A percentile compares a stretch with the other conserved stretches of the same genome.
Conservation (phyloP, 2,888 invertebrate species). For the Ochropleura leucogaster region DNA sequence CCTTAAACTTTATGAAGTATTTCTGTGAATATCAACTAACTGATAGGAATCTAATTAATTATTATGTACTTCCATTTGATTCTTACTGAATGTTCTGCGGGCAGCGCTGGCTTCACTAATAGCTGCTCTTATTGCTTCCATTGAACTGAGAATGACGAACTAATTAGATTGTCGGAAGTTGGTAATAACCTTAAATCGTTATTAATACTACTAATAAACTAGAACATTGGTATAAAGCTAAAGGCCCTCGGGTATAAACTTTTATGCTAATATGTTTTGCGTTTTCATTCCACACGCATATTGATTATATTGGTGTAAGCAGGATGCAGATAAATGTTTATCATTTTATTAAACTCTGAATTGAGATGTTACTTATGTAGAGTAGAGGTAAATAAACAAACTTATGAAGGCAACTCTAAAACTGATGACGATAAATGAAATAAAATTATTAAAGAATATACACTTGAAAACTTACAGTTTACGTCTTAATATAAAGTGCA, state of each 20-base stretch:
- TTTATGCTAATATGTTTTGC: constrained; percentile 29
- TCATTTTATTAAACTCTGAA: constrained; percentile 76
- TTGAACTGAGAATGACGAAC: constrained; percentile 50
- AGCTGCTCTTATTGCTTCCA: constrained; percentile 51
- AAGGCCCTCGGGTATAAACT: constrained; percentile 19
- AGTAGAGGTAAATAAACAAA: constrained; percentile 79
- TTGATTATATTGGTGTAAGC: constrained; percentile 77
- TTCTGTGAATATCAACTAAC: constrained; percentile 65
- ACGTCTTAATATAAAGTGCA: constrained; percentile 24
- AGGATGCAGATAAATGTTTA: constrained; percentile 78
- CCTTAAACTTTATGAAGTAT: constrained; percentile 55
- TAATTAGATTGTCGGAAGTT: constrained; percentile 57
- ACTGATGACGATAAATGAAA: not conserved
- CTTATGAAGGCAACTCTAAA: constrained; percentile 52
- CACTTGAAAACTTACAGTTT: constrained; percentile 19
- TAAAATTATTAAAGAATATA: not conserved
- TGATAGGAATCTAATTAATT: constrained; percentile 59
- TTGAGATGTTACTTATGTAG: constrained; percentile 82
- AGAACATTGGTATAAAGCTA: constrained; percentile 23
- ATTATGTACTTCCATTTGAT: constrained; percentile 50
- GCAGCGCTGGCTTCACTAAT: constrained; percentile 23
- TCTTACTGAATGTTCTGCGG: constrained; percentile 40
- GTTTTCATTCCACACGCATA: constrained; percentile 68
- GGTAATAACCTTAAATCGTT: constrained; percentile 35
- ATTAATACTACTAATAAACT: constrained; percentile 39